A percentile compares a stretch with the other conserved stretches of the same genome.
Conservation (phyloP, 2,113 vertebrate genomes). For the Mugil cephalus region DNA sequence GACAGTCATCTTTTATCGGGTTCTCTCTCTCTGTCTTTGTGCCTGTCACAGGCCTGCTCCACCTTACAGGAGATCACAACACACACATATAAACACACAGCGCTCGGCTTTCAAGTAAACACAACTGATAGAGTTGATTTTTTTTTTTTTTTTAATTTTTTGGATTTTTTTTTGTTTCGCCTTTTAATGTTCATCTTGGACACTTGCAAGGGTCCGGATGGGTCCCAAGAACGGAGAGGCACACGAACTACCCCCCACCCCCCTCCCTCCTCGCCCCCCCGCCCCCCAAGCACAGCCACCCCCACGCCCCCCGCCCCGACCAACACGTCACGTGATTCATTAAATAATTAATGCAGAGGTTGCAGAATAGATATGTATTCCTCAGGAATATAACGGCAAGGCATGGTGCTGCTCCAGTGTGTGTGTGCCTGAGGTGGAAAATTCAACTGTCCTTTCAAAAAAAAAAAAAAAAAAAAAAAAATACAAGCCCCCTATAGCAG, state of each 20-base stretch:
- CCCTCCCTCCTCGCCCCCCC: slow-evolving; percentile 46
- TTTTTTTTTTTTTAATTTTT: not conserved
- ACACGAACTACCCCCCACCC: no score
- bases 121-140: not conserved
- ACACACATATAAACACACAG: slow-evolving; percentile 3
- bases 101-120: slow-evolving; percentile 27
- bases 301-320: slow-evolving; percentile 84
- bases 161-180: no score
- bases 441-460: slow-evolving; percentile 96
- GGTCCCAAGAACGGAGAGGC: slow-evolving; percentile 40
- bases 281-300: slow-evolving; percentile 80
- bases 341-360: slow-evolving; percentile 99
- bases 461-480: slow-evolving; percentile 56
- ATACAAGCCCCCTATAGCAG: slow-evolving; percentile 84
- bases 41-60: slow-evolving; percentile 31
- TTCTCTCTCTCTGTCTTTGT: slow-evolving; percentile 18
- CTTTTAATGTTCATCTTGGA: slow-evolving; percentile 17
- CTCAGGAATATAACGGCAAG: slow-evolving; percentile 92
- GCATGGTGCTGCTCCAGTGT: slow-evolving; percentile 86
- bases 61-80: slow-evolving; percentile 7
- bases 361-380: slow-evolving; percentile 99
- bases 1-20: slow-evolving; percentile 55
- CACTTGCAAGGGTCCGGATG: slow-evolving; percentile 29
- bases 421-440: slow-evolving; percentile 91
- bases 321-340: slow-evolving; percentile 94